Evolutionary conservation across 2,797 vertebrate species (phyloP).

Genomic region (Antennarius maculatus): DNA sequence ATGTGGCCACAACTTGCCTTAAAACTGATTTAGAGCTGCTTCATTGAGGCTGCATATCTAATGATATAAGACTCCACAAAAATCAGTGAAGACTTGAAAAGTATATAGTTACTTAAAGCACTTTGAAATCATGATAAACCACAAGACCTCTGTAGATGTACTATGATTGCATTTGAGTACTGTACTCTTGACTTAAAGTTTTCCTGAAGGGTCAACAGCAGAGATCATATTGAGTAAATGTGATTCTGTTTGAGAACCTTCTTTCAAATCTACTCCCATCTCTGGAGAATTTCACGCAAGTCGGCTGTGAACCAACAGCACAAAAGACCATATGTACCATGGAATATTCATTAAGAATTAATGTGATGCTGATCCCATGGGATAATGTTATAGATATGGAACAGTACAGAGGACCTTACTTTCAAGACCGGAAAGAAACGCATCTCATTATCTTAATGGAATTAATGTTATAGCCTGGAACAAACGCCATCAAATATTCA

Average conservation of each 20-base stretch:
- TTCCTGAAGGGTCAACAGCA: background rate
- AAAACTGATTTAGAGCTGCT: conserved; percentile 19
- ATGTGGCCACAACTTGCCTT: conserved; percentile 24
- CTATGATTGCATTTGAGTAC: background rate
- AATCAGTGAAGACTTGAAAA: background rate
- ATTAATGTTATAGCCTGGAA: conserved; percentile 22
- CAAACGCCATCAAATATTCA: conserved; percentile 35
- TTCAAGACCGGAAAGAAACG: conserved; percentile 8
- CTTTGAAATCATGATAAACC: background rate
- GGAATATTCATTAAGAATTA: conserved; percentile 39
- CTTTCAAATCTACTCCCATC: background rate
- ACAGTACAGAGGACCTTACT: conserved; percentile 8
- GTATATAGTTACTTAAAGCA: conserved; percentile 9
- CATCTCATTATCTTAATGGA: conserved; percentile 18
- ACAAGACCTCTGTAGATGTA: background rate
- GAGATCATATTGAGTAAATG: background rate
- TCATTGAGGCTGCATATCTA: background rate
- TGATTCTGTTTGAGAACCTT: background rate
- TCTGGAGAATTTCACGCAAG: conserved; percentile 12
- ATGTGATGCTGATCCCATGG: conserved; percentile 28
- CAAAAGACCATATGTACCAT: conserved; percentile 12
- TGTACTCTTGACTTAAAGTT: background rate
- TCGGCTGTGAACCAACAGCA: conserved; percentile 14
- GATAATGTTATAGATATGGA: conserved; percentile 9
- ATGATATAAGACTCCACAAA: conserved; percentile 15